A percentile compares a stretch with the other conserved stretches of the same genome.
These are phyloP conservation scores for Brotula barbata DNA, from an alignment of 2,797 vertebrate species.

Conservation along the genomic window DNA sequence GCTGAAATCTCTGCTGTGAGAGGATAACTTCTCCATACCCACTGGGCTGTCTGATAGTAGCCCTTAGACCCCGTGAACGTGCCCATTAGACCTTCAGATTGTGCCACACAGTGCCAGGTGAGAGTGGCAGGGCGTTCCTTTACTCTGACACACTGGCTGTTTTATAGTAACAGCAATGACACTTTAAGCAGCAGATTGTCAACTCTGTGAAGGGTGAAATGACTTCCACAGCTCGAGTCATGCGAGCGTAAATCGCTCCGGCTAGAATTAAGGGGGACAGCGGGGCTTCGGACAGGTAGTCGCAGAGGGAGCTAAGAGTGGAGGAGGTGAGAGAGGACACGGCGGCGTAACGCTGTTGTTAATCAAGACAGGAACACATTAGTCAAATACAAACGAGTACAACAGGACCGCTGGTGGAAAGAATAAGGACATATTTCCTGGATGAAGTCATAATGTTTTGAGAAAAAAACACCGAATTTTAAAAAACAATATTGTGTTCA, in stretches of 20 bases:
- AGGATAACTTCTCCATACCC: conserved; percentile 28
- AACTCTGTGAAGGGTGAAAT: conserved; percentile 62
- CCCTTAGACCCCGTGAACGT: conserved; percentile 64
- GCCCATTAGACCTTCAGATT: conserved; percentile 59
- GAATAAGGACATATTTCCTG: too few relatives aligned
- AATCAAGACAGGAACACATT: conserved; percentile 37
- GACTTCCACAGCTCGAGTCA: conserved; percentile 67
- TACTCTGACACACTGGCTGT: conserved; percentile 61
- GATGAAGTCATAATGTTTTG: too few relatives aligned
- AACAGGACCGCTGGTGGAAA: too few relatives aligned
- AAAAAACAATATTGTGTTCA: too few relatives aligned
- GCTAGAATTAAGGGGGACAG: conserved; percentile 58
- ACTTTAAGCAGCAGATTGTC: conserved; percentile 70
- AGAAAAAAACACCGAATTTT: too few relatives aligned
- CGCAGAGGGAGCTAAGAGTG: conserved; percentile 17
- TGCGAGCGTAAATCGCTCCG: conserved; percentile 60
- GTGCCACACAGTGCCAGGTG: conserved; percentile 47
- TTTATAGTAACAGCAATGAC: conserved; percentile 67
- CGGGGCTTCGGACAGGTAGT: conserved; percentile 54
- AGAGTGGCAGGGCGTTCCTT: conserved; percentile 59
- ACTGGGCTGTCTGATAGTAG: conserved; percentile 48
- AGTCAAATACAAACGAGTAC: too few relatives aligned
- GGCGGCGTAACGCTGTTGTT: conserved; percentile 40
- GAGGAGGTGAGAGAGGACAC: conserved; percentile 4
- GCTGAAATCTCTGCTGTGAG: conserved; percentile 38